Percentiles rank a stretch among this genome's conserved stretches.
Conservation (phyloP, 2,888 invertebrate genomes). For the Notodonta ziczac region DNA sequence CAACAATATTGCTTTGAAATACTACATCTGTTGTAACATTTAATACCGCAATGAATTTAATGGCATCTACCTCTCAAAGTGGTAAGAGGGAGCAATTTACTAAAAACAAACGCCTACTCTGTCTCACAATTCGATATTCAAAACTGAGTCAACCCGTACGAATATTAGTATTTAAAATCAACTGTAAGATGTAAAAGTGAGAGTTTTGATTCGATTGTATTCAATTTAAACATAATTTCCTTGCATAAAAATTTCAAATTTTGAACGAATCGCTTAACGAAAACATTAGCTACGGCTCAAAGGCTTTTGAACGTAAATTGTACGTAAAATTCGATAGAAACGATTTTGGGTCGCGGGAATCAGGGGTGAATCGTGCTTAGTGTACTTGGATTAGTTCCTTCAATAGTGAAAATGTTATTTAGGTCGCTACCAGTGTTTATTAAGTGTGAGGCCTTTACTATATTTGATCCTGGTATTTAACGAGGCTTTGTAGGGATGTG, state of each 20-base stretch:
- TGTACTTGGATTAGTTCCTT: slow-evolving; percentile 54
- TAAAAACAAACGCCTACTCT: slow-evolving; percentile 38
- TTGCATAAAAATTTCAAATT: slow-evolving; percentile 50
- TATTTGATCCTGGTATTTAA: slow-evolving; percentile 29
- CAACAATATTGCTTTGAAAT: slow-evolving; percentile 2
- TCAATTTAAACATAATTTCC: no score
- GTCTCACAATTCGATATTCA: slow-evolving; percentile 42
- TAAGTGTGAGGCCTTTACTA: slow-evolving; percentile 27
- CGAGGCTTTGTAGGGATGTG: slow-evolving; percentile 22
- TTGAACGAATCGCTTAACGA: slow-evolving; percentile 75
- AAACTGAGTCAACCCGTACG: slow-evolving; percentile 42
- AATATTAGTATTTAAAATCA: background rate
- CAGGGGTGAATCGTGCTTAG: slow-evolving; percentile 50
- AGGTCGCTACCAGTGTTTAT: slow-evolving; percentile 25
- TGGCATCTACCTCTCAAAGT: slow-evolving; percentile 38
- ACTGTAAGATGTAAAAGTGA: background rate
- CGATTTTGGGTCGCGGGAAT: slow-evolving; percentile 62
- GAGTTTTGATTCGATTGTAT: no score
- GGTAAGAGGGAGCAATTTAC: slow-evolving; percentile 55
- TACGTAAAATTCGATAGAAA: slow-evolving; percentile 78
- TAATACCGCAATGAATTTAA: slow-evolving; percentile 50
- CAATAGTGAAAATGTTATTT: slow-evolving; percentile 36
- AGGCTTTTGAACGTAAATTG: slow-evolving; percentile 79
- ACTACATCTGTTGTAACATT: slow-evolving; percentile 32
- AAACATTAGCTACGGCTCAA: slow-evolving; percentile 79